Base-by-base conservation (phyloP, 2,113 vertebrate genomes). In the Burhinus oedicnemus region DNA sequence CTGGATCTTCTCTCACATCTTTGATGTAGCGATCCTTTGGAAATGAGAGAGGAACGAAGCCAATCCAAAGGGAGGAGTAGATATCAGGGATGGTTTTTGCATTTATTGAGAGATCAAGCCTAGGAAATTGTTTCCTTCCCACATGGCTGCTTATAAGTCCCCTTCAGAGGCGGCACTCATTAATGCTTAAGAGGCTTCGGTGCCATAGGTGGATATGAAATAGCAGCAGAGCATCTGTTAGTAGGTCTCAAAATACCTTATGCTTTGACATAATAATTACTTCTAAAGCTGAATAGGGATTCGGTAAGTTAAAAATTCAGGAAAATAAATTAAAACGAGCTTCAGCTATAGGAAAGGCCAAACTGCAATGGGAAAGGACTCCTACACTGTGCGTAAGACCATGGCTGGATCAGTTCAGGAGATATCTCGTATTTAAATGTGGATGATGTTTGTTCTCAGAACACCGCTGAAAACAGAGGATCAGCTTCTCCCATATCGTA, bases 121-220 rank as follows among this genome's bases (percentile, higher is more conserved):
- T 45, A 79, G 83, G 81, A 96, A 95, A 96, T 94, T 61, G 95
- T 91, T 92, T 91, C 77, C 83, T 89, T 95, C 95, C 95, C 96
- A 93, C 81, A 21, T 20, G 81, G 87, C 77, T 87, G 70, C 89
- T 92, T 21, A 0, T 61, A 57, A 91, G 90, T 92, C 91, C 80
- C 66, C 87, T 87, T 76, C 74, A 57, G 94, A 95, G 89, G 72
- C 2, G 1, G 8, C 3, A 8, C 61, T 93, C 92, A 68, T 95
- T 92, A 94, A 92, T 96, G 96, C 89, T 89, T 90, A 5, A 78
- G 95, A 95, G 89, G 88, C 66, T 89, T 29, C 83, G 34, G 69
- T 49, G 93, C 87, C 1, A 12, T 77, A 89, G 81, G 89, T 94
- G 95, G 83, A 87, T 92, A 85, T 40, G 91, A 91, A 96, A 87